These are phyloP conservation scores for Sepiola atlantica DNA, from an alignment of 2,888 invertebrate genomes.

Conservation along the genomic window DNA sequence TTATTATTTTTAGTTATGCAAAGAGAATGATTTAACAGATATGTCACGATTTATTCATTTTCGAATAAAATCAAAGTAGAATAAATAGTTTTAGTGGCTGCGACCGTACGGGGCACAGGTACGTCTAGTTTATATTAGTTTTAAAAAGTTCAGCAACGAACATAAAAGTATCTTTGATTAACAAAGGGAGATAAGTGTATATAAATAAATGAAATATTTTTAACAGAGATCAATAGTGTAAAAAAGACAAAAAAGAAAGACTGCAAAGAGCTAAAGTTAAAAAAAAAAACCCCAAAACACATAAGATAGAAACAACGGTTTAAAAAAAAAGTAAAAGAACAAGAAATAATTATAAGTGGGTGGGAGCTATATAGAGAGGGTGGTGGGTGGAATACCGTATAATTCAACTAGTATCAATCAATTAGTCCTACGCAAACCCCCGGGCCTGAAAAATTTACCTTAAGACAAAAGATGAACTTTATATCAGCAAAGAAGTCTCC, in stretches of 20 bases:
- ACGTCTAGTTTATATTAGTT: too few relatives aligned
- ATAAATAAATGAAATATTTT: not conserved
- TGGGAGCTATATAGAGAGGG: not conserved
- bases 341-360: not conserved
- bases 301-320: not conserved
- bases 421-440: constrained; percentile 5
- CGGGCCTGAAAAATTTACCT: constrained; percentile 11
- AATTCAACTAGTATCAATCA: constrained; percentile 20
- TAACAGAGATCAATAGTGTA: not conserved
- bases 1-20: too few relatives aligned
- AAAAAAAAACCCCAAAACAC: not conserved
- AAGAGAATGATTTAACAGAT: too few relatives aligned
- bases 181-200: too few relatives aligned
- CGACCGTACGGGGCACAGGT: too few relatives aligned
- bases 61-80: too few relatives aligned
- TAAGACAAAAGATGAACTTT: constrained; percentile 32
- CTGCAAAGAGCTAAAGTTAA: not conserved
- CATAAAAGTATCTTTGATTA: too few relatives aligned
- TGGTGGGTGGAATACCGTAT: not conserved
- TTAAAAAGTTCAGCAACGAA: too few relatives aligned
- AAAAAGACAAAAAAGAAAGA: not conserved
- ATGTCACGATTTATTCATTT: too few relatives aligned
- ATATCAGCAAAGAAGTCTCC: constrained; percentile 2
- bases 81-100: too few relatives aligned
- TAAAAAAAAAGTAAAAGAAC: not conserved